Conservation (phyloP, 2,797 vertebrate species). For the Spea hammondii region DNA sequence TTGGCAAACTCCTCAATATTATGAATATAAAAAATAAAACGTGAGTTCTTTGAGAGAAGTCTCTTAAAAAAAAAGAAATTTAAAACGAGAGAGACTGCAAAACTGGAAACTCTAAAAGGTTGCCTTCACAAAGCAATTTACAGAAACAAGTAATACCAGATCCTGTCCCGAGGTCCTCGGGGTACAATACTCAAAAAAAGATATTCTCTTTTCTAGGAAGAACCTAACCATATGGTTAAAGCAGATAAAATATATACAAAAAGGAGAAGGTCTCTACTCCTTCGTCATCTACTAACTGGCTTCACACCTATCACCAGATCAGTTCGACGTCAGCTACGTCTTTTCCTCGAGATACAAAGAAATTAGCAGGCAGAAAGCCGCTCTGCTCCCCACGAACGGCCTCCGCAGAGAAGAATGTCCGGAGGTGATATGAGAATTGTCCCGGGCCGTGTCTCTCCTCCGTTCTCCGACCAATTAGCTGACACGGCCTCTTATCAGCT, state of each 20-base stretch:
- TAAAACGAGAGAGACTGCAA: too few relatives aligned
- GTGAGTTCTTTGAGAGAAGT: too few relatives aligned
- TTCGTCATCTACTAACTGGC: neutral
- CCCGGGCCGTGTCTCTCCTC: neutral
- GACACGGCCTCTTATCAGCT: slow-evolving; percentile 64
- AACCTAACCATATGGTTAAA: slow-evolving; percentile 8
- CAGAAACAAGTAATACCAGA: slow-evolving; percentile 57
- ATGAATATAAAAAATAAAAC: too few relatives aligned
- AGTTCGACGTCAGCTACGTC: slow-evolving; percentile 19
- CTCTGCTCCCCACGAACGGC: slow-evolving; percentile 15
- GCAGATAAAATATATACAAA: slow-evolving; percentile 19
- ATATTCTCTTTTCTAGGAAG: too few relatives aligned
- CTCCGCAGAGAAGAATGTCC: neutral
- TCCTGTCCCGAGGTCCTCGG: slow-evolving; percentile 55
- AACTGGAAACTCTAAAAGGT: too few relatives aligned
- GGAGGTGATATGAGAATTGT: slow-evolving; percentile 5
- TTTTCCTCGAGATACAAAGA: slow-evolving; percentile 30
- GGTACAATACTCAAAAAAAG: slow-evolving; percentile 24
- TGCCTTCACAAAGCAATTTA: neutral
- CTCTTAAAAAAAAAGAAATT: too few relatives aligned
- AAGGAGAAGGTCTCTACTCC: neutral
- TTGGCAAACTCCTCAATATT: too few relatives aligned
- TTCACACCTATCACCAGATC: slow-evolving; percentile 9
- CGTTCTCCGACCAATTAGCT: slow-evolving; percentile 46
- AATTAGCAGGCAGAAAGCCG: slow-evolving; percentile 9